Evolutionary conservation across 2,888 invertebrate genomes (phyloP), one percentile per base, ranked within the genome.

Genomic region (Scaptomyza tumidula): DNA sequence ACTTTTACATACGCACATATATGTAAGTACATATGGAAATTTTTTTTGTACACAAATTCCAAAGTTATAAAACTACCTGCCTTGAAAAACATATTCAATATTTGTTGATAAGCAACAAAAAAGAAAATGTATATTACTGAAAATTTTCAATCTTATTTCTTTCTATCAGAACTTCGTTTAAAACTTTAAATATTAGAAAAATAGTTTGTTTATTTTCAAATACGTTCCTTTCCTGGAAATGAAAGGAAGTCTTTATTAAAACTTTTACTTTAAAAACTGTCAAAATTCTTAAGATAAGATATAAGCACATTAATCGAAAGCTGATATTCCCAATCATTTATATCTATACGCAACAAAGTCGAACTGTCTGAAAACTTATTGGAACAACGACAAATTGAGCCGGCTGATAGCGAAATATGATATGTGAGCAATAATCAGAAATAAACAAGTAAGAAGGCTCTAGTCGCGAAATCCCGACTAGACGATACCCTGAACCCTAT

Each of bases 301-400:
- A 69, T 41, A 52, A 16, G 24, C 39, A 53, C 43, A 48, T 39
- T 33, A 61, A 50, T 35, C 44, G 49, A 33, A 54, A 45, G 24
- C 54, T 55, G 55, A 61, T 52, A 55, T 19, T 50, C 29, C 44
- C 71, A 55, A 71, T 71, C 71, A 69, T 54, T 52, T 57, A 41
- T 67, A 35, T 14, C 44, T 53, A 48, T 61, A 41, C 50, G 31
- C 13, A 46, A 54, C 14, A 27, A 35, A 53, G 52, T 44, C 72
- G 37, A 35, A 2, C 64, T 63, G 71, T 56, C 48, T 71, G 27
- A 33, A 48, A 62, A 41, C 24, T 0, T 29, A 48, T 52, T 55
- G n/a, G 37, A 56, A 44, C 56, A 67, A 14, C 29, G 37, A 37
- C 54, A 65, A 65, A 54, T 54, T 48, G 46, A 65, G 35, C 49